Evolutionary conservation across 2,113 vertebrate species (phyloP), one percentile per base, ranked within the genome.

Genomic region (Macrotis lagotis): DNA sequence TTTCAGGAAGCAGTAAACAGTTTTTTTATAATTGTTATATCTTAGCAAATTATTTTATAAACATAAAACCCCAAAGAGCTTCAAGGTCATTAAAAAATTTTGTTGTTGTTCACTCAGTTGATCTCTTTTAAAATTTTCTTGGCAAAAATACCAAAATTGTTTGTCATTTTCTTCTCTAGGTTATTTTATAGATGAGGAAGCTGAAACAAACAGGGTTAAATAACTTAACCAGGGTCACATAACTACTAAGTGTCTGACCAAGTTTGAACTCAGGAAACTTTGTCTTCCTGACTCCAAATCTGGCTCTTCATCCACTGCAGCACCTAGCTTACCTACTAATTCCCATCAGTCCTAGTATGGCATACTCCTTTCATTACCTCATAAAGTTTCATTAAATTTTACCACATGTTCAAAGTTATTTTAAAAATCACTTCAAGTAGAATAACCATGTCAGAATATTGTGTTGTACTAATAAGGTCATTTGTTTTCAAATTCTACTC

Each of bases 31-130:
- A 52, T 88, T 89, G 74, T n/a, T 91, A 26, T 28, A 93, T 96
- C 94, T 89, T 49, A 91, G 88, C 25, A 53, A 95, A 90, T 94
- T 90, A 93, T 89, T 59, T 11, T 59, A 93, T 37, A 25, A 90
- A 25, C 49, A 19, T 66, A 51, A 94, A 48, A 2, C 48, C 53
- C 94, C 47, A 93, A 50, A 47, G 89, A 66, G 74, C 91, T 97
- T 94, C 28, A 51, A 59, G 83, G 91, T 50, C 9, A 1, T 91
- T n/a, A 93, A 51, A 9, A 89, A 7, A 22, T 28, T 93, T 51
- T 92, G 12, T 66, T 66, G 28, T 59, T 55, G 26, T 31, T 59
- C n/a, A 24, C 7, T 53, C 3, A 66, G 11, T 37, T 66, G 55
- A 66, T 31, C 11, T 37, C 55, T 37, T 31, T 37, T 66, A 31